Evolutionary conservation across 2,797 vertebrate genomes (phyloP), one percentile per base, ranked within the genome.

Genomic region (Platalea minor): DNA sequence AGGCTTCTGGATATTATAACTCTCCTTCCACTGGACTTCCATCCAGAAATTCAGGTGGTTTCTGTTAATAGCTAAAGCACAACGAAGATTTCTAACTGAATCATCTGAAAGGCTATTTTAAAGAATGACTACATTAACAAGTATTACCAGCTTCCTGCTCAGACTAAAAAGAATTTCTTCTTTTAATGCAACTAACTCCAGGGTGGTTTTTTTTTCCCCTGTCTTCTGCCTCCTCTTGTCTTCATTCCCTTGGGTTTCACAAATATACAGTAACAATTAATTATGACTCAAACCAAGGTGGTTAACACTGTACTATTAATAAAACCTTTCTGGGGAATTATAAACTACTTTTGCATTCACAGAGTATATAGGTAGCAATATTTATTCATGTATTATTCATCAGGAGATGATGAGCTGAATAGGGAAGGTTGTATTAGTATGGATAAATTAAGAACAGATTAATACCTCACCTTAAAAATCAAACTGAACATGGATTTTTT

Each of bases 281-380:
- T 93, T 92, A 96, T 95, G 89, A 97, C 45, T 96, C 88, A 96
- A 89, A 91, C 81, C 70, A 95, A 91, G 64, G 92, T 57, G 70
- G 83, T 91, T 96, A 96, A 96, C 82, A 80, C 48, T 21, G 28
- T 78, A 93, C 96, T 97, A 76, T 96, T 96, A 96, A 96, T 95
- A 96, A 96, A 95, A 93, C 43, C 73, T 81, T 75, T 87, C 72
- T 95, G 61, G 63, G 80, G 57, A 97, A 93, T 70, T 94, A 95
- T 96, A 81, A 95, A 95, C 76, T 67, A 93, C 63, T 95, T 68
- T 56, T 67, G 82, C 57, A 91, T 81, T 78, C 69, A 68, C 53
- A 64, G 56, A 50, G 65, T 93, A 85, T 85, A 94, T 82, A 89
- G 89, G 51, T 85, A 89, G 91, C 80, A 95, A 86, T 94, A 95